Base-by-base conservation (phyloP, 2,113 vertebrate genomes). In the Chloebia gouldiae region DNA sequence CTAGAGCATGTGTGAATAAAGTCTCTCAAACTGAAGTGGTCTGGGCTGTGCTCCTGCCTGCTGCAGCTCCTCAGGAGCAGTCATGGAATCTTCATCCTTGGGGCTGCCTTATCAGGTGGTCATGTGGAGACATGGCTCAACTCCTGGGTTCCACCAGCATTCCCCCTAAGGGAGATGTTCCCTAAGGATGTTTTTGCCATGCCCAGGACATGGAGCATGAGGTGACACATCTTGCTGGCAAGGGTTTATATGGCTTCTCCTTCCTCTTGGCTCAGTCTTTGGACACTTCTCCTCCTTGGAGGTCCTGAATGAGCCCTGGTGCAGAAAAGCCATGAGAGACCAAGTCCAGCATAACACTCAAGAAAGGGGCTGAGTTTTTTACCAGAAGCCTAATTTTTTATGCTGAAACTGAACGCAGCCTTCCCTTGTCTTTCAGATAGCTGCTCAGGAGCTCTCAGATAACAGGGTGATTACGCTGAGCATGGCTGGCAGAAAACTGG, bases 401-500 rank as follows among this genome's bases (percentile, higher is more conserved):
- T 70, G 71, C 57, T 76, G 63, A 39, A 68, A 57, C 47, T 64
- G 22, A 95, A 15, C 1, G 1, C 27, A 60, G 5, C 45, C 35
- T 79, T 40, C 73, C 35, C n/a, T 92, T 96, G 69, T 72, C 72
- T 97, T 96, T 31, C 96, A 99, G 99, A 98, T 99, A 90, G 98
- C 99, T 72, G 99, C 99, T 65, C 99, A 99, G 97, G 99, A 99
- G 97, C 98, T 99, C 93, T 99, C 99, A 1, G 99, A 99, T 97
- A 99, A 99, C 98, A 99, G 99, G 78, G 99, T 99, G 98, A 99
- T 99, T 95, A 99, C 99, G 4, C 97, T 99, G 94, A 99, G 98
- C 89, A 97, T 99, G 98, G 99, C 98, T 7, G 99, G 99, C 97
- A 98, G 99, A 88, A 99, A 99, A 92, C 98, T 99, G 98, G 99